Percentiles rank a stretch among this genome's conserved stretches.
These are phyloP conservation scores for Peromyscus californicus DNA, from an alignment of 2,113 vertebrate species.

Conservation along the genomic window DNA sequence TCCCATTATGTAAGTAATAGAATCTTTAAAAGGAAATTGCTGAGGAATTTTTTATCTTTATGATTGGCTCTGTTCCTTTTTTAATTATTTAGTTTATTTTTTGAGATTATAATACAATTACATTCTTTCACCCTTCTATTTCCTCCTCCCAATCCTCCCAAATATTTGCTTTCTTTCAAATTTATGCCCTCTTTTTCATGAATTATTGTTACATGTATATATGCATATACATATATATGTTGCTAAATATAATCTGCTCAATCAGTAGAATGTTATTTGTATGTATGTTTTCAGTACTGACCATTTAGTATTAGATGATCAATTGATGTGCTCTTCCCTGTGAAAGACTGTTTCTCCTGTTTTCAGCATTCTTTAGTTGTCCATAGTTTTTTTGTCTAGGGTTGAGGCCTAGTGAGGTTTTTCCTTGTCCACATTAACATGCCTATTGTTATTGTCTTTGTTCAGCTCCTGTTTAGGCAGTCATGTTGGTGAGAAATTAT, in stretches of 20 bases:
- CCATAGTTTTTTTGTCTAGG: not conserved
- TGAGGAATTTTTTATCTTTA: slow-evolving; percentile 59
- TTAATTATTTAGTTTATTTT: not conserved
- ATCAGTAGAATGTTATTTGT: not conserved
- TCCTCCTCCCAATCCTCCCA: not conserved
- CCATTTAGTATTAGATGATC: not conserved
- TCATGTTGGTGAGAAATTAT: not conserved
- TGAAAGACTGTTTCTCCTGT: not conserved
- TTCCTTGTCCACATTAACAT: not conserved
- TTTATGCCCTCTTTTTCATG: not conserved
- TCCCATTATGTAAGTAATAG: slow-evolving; percentile 4
- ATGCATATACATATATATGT: not conserved
- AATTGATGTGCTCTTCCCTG: too few species aligned
- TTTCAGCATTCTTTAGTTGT: not conserved
- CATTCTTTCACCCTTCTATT: not conserved
- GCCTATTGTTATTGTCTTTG: not conserved
- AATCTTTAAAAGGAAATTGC: slow-evolving; percentile 41
- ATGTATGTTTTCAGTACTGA: not conserved
- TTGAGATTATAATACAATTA: not conserved
- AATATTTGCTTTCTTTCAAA: not conserved
- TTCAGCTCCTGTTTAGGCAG: not conserved
- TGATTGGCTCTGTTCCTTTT: slow-evolving; percentile 42
- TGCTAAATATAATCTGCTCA: not conserved
- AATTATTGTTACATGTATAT: not conserved
- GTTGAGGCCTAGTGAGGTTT: too few species aligned